Conservation (phyloP, 2,797 vertebrate species). For the Geotrypetes seraphini region DNA sequence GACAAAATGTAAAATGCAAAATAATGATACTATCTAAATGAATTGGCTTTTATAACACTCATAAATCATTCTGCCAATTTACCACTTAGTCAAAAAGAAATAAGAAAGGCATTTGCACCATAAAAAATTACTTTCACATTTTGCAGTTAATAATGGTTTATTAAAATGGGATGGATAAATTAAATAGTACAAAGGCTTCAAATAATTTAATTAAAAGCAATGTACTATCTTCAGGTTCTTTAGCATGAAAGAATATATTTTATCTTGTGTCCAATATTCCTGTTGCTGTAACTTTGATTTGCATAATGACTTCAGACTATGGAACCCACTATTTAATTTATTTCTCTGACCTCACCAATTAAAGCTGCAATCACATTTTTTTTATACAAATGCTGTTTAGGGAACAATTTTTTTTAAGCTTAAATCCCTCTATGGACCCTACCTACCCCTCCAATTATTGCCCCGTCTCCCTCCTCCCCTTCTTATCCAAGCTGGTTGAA, state of each 20-base stretch:
- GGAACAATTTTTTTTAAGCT: too few relatives aligned
- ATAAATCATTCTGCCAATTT: conserved; percentile 10
- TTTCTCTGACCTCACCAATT: too few relatives aligned
- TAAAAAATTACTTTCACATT: conserved; percentile 5
- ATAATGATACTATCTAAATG: conserved; percentile 6
- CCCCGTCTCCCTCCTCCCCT: too few relatives aligned
- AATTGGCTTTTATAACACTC: not conserved
- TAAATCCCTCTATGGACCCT: too few relatives aligned
- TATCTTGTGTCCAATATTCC: conserved; percentile 5
- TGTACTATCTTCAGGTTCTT: not conserved
- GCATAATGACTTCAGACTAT: too few relatives aligned
- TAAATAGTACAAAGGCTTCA: conserved; percentile 6
- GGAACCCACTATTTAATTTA: too few relatives aligned
- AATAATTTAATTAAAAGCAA: conserved; percentile 12
- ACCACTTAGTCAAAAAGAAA: conserved; percentile 11
- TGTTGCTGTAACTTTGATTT: conserved; percentile 9
- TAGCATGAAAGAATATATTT: conserved; percentile 16
- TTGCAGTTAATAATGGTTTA: conserved; percentile 14
- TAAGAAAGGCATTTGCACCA: conserved; percentile 1
- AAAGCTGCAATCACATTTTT: too few relatives aligned
- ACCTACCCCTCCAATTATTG: too few relatives aligned
- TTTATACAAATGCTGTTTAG: too few relatives aligned
- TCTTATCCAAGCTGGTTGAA: too few relatives aligned
- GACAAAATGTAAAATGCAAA: not conserved
- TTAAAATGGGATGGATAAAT: conserved; percentile 6